Base-by-base conservation (phyloP, 2,113 vertebrate genomes). In the Mastomys natalensis region DNA sequence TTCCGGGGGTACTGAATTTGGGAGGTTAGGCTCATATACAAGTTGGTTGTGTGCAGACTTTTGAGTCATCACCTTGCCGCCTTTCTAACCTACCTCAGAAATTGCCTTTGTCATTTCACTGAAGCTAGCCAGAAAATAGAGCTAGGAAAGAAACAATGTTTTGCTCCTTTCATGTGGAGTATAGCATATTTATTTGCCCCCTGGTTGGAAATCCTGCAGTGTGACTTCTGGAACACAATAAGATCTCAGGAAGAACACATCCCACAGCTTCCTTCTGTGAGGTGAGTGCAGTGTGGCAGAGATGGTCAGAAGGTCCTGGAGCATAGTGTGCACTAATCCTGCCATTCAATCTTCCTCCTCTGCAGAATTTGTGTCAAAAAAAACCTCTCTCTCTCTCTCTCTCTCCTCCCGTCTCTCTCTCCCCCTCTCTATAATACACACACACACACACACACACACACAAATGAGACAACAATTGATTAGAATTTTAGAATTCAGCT, bases 161-260 rank as follows among this genome's bases (percentile, higher is more conserved):
- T 78, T 45, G 45, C 0, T 43, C 12, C 55, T 53, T 70, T 53
- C 34, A 11, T 24, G 10, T 45, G 43, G n/a, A 58, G 17, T 24
- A 29, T 10, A 3, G 5, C 15, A 31, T 9, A 43, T 48, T 68
- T 34, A 21, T 45, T n/a, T n/a, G n/a, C 7, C 86, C 9, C 7
- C 55, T 68, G 72, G 64, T 64, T 73, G 53, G 64, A 72, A 92
- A 58, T 82, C 62, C 15, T 60, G 74, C 24, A 11, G 8, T 19
- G 1, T 68, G n/a, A 40, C 15, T 31, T 78, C 48, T 31, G 1
- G 80, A 95, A 34, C 12, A 62, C 70, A 60, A 21, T 2, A 40
- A 31, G 13, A 2, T 5, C 15, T 9, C 15, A 5, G 53, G 26
- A 11, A 76, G n/a, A 24, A 2, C 0, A 29, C 31, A 53, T n/a